Evolutionary conservation across 2,113 vertebrate species (phyloP), one percentile per base, ranked within the genome.

Genomic region (Clinocottus analis): DNA sequence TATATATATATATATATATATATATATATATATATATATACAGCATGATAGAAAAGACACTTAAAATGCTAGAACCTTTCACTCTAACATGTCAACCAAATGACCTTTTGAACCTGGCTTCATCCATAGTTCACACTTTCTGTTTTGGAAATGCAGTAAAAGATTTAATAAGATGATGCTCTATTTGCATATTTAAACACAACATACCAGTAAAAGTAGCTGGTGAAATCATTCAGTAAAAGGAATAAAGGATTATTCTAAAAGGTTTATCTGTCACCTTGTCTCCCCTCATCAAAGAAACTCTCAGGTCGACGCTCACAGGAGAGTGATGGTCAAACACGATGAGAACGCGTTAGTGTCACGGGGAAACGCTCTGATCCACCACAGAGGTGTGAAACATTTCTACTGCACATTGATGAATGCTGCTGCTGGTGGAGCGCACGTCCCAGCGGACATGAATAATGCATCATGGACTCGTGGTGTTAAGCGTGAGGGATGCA

Each of bases 361-460:
- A 39, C 2, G 37, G 37, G 37, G 37, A 11, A 39, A 11, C 9
- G 37, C 49, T 43, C 41, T 23, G 33, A 66, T 72, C 49, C 70
- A 59, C 43, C 74, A 35, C 62, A 16, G 55, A 79, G 60, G 75
- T 70, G 75, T 77, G 51, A 84, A 86, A 74, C 71, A 72, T 60
- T 72, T 69, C 72, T 71, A 66, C 61, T 41, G 35, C 64, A 63
- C 56, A 64, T 63, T 58, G 67, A 81, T 83, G 72, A 87, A 87
- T 74, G 61, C 62, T 79, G 61, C 84, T 87, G 80, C 35, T 51
- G 69, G 78, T 70, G 51, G 62, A 84, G 80, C 47, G 49, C 64
- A 29, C 63, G 39, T 63, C 75, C n/a, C 47, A 17, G 43, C 19
- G 1, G 19, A 25, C 51, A 86, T 86, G 81, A 68, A 86, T 86